These are phyloP conservation scores for Daktulosphaira vitifoliae DNA, from an alignment of 1,140 invertebrate species.

Conservation along the genomic window DNA sequence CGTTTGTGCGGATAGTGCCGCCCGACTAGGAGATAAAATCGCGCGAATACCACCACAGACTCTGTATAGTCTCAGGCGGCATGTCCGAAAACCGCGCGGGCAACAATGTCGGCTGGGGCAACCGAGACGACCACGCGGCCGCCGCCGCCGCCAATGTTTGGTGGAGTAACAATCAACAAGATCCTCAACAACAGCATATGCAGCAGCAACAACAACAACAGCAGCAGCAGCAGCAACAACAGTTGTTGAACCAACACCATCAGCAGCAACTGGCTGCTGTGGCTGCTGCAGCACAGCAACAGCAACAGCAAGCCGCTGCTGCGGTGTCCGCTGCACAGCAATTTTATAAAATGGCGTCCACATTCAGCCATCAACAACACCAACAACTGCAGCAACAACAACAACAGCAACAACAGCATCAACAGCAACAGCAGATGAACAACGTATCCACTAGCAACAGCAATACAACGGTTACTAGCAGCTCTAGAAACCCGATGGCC, in stretches of 20 bases:
- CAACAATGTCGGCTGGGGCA: conserved; percentile 45
- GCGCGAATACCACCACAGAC: conserved; percentile 36
- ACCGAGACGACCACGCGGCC: conserved; percentile 40
- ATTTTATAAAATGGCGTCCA: conserved; percentile 74
- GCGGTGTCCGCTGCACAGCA: conserved; percentile 53
- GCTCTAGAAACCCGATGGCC: conserved; percentile 34
- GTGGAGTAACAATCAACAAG: conserved; percentile 30
- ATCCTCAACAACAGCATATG: conserved; percentile 15
- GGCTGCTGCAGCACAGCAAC: conserved; percentile 45
- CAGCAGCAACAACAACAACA: conserved; percentile 43
- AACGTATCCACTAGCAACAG: conserved; percentile 36
- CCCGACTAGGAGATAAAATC: conserved; percentile 14
- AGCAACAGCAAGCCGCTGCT: conserved; percentile 45
- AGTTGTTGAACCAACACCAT: conserved; percentile 47
- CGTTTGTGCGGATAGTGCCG: conserved; percentile 34
- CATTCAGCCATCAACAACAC: conserved; percentile 58
- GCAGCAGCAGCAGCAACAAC: conserved; percentile 48
- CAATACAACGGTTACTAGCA: conserved; percentile 39
- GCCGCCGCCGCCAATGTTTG: conserved; percentile 53
- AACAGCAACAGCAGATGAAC: conserved; percentile 39
- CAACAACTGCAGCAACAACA: conserved; percentile 39
- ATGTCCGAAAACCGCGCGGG: conserved; percentile 45
- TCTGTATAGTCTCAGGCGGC: conserved; percentile 41
- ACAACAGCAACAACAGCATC: conserved; percentile 25
- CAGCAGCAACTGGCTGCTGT: conserved; percentile 48